A percentile compares a stretch with the other conserved stretches of the same genome.
phyloP scores from a whole-genome alignment of 2,888 invertebrate species.

The Alentia gelatinosa region DNA sequence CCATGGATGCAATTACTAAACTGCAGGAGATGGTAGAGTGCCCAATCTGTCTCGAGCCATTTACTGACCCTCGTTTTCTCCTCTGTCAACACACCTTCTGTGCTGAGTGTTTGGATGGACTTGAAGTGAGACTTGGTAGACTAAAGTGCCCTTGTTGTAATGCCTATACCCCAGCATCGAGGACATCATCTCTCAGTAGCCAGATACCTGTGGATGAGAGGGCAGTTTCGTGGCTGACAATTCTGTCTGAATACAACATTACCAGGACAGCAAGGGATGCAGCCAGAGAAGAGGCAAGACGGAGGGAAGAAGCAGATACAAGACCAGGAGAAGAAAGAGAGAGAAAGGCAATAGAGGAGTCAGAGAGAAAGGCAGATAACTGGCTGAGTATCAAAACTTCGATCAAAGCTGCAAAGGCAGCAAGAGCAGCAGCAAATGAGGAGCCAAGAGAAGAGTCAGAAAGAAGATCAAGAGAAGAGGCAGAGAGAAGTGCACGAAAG shows the following conservation, averaged over 20 bases:
- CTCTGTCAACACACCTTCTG: not conserved
- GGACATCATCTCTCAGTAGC: not conserved
- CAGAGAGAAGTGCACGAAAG: too few relatives aligned
- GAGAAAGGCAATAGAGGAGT: too few relatives aligned
- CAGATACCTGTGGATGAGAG: not conserved
- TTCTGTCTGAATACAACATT: not conserved
- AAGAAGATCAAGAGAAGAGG: too few relatives aligned
- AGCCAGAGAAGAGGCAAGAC: not conserved
- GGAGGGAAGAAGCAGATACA: not conserved
- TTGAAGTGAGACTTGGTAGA: not conserved
- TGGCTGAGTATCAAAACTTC: too few relatives aligned
- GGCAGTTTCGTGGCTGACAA: not conserved
- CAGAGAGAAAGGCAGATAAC: too few relatives aligned
- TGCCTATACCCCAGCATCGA: not conserved
- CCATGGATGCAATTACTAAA: not conserved
- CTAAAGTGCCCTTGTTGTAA: not conserved
- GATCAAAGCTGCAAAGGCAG: too few relatives aligned
- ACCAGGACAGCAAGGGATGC: not conserved
- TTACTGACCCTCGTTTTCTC: not conserved
- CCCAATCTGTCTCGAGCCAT: not conserved
- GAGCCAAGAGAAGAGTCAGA: too few relatives aligned
- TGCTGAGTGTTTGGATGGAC: not conserved
- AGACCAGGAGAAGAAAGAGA: too few relatives aligned
- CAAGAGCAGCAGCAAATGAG: too few relatives aligned
- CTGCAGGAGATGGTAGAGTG: not conserved